Evolutionary conservation across 2,113 vertebrate species (phyloP).

Genomic region (Rhinolophus ferrumequinum): DNA sequence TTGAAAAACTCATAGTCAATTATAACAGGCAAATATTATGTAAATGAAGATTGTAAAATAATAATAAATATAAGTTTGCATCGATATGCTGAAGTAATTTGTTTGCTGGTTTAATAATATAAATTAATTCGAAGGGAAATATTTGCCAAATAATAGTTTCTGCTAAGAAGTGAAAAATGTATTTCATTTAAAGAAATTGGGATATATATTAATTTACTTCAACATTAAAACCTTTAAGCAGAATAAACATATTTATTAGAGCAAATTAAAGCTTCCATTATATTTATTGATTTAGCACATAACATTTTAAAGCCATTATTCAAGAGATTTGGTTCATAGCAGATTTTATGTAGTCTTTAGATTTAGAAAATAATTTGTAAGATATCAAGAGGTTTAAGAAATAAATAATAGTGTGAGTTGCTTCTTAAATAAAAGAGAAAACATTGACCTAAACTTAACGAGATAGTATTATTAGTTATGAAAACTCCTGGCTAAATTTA

Average conservation of each 20-base stretch:
- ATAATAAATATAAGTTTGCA: not conserved
- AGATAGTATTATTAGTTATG: not conserved
- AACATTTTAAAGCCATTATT: not conserved
- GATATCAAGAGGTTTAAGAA: not conserved
- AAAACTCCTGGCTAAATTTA: not conserved
- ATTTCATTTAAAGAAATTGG: not conserved
- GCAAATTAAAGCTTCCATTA: not conserved
- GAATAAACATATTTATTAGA: not conserved
- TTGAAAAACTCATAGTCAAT: not conserved
- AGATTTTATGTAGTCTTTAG: not conserved
- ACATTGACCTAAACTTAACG: not conserved
- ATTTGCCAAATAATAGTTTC: not conserved
- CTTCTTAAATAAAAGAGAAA: not conserved
- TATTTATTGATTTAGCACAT: not conserved
- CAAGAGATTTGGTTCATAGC: not conserved
- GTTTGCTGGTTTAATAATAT: not conserved
- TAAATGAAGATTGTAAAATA: not conserved
- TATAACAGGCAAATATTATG: not conserved
- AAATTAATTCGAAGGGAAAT: not conserved
- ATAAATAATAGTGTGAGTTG: not conserved
- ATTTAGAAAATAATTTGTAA: not conserved
- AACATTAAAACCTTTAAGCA: not conserved
- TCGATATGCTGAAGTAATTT: not conserved
- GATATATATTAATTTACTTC: not conserved
- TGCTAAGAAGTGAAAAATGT: not conserved